phyloP scores from a whole-genome alignment of 2,797 vertebrate genomes.

The Pampus argenteus region DNA sequence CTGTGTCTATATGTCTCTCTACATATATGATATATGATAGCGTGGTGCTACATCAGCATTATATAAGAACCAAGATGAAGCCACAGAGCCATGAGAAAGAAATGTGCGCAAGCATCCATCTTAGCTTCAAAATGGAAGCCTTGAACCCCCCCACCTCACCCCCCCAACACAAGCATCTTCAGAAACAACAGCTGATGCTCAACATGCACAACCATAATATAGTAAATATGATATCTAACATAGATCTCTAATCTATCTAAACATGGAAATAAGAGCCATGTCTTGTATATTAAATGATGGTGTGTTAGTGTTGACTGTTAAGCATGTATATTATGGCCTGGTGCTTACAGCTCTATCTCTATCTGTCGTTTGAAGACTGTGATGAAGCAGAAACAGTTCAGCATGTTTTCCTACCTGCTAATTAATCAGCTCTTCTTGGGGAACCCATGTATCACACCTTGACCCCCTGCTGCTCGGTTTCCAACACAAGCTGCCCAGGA shows the following conservation, averaged over 20 bases:
- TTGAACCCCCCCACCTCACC: conserved; percentile 47
- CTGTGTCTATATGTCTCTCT: neutral
- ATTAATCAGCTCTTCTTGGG: conserved; percentile 48
- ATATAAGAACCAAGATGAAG: conserved; percentile 72
- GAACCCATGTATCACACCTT: conserved; percentile 70
- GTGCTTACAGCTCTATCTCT: neutral
- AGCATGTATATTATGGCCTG: neutral
- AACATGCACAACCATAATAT: neutral
- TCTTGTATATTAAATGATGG: neutral
- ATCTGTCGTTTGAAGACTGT: neutral
- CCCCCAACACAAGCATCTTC: conserved; percentile 38
- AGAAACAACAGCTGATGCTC: conserved; percentile 16
- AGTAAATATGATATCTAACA: accelerated
- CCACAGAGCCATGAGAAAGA: conserved; percentile 63
- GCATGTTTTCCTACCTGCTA: conserved; percentile 64
- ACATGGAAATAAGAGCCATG: neutral
- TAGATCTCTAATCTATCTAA: too few species aligned
- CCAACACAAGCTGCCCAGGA: conserved; percentile 52
- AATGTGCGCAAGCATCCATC: conserved; percentile 85
- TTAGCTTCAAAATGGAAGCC: conserved; percentile 88
- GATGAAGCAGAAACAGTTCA: neutral
- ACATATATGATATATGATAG: neutral
- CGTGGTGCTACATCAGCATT: conserved; percentile 58
- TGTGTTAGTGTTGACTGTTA: neutral
- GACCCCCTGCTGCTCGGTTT: conserved; percentile 37